Conservation (phyloP, 2,888 invertebrate genomes). For the Ligdia adustata region DNA sequence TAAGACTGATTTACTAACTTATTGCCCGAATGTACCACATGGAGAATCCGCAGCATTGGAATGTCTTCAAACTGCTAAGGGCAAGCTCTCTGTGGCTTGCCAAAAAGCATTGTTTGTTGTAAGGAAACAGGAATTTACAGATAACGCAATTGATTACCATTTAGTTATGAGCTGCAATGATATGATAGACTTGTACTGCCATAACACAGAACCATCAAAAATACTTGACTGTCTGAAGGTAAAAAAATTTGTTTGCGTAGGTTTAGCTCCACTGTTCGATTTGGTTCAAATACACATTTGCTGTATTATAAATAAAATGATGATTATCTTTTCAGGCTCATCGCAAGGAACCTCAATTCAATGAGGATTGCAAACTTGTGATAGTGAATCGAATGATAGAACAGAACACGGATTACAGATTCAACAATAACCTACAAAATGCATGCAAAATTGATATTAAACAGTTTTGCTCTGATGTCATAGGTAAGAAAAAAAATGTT, state of each 20-base stretch:
- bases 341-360: conserved; percentile 91
- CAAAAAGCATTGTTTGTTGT: conserved; percentile 93
- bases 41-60: conserved; percentile 91
- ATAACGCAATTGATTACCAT: conserved; percentile 94
- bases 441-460: conserved; percentile 93
- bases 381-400: conserved; percentile 95
- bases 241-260: no score
- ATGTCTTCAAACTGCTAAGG: conserved; percentile 88
- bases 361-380: conserved; percentile 91
- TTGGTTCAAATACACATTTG: no score
- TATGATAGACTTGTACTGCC: conserved; percentile 94
- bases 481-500: no score
- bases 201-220: conserved; percentile 87
- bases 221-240: conserved; percentile 92
- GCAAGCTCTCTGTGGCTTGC: conserved; percentile 87
- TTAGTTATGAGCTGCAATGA: conserved; percentile 92
- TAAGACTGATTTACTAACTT: conserved; percentile 88
- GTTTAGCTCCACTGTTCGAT: no score
- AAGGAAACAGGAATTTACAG: conserved; percentile 92
- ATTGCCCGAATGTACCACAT: conserved; percentile 87
- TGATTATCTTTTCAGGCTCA: conserved; percentile 82
- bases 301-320: no score
- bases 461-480: conserved; percentile 80
- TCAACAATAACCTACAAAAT: conserved; percentile 92
- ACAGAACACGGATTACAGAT: conserved; percentile 94